A percentile compares a stretch with the other conserved stretches of the same genome.
These are phyloP conservation scores for Actinopyga echinites DNA, from an alignment of 53 echinoderm and acorn worm species.

Conservation along the genomic window DNA sequence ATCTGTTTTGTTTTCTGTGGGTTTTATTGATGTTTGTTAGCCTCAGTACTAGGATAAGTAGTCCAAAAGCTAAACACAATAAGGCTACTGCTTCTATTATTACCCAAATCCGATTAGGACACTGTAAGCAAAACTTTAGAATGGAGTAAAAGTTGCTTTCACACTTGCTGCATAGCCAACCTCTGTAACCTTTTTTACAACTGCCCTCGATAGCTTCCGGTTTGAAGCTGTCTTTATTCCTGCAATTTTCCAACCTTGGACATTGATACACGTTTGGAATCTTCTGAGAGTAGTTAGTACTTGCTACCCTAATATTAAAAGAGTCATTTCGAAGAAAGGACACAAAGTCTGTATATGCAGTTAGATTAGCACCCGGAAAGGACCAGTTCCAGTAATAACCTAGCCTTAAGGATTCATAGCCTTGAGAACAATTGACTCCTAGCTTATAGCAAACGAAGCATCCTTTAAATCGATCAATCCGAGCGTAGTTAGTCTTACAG, in stretches of 20 bases:
- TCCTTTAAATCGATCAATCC: not conserved
- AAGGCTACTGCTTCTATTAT: not conserved
- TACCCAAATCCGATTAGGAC: not conserved
- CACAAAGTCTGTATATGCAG: not conserved
- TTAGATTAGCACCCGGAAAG: not conserved
- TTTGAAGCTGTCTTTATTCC: no score
- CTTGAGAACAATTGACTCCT: conserved; percentile 9
- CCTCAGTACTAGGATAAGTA: not conserved
- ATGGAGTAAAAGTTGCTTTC: no score
- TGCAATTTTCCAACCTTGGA: no score
- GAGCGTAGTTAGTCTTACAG: not conserved
- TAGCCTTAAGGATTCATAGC: not conserved
- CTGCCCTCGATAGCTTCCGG: no score
- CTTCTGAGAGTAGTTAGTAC: no score
- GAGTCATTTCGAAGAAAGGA: no score
- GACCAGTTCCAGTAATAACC: conserved; percentile 38
- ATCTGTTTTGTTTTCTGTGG: not conserved
- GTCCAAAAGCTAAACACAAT: not conserved
- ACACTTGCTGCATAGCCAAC: no score
- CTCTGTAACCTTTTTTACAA: no score
- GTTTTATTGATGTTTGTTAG: not conserved
- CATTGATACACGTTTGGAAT: no score
- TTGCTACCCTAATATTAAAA: no score
- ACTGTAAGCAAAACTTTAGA: no score
- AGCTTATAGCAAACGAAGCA: not conserved